Conservation (phyloP, 2,888 invertebrate genomes). For the Steinernema carpocapsae region DNA sequence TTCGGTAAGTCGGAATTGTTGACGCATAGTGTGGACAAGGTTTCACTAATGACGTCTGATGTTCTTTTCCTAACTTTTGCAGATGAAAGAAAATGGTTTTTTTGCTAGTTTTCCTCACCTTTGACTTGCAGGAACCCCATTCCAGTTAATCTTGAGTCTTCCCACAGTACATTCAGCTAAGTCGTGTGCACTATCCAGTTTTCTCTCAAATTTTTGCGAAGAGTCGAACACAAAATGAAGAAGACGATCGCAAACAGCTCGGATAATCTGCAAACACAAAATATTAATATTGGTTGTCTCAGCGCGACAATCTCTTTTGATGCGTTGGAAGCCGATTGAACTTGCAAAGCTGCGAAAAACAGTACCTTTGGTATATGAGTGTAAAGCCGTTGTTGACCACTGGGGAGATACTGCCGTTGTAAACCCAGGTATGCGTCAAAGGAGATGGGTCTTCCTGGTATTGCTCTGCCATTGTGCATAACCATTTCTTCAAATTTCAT, state of each 20-base stretch:
- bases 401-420: conserved; percentile 80
- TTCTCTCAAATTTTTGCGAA: conserved; percentile 10
- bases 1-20: background rate
- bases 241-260: conserved; percentile 25
- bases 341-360: background rate
- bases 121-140: background rate
- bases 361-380: conserved; percentile 80
- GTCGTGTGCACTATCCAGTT: conserved; percentile 18
- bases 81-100: background rate
- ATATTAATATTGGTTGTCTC: background rate
- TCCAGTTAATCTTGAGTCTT: background rate
- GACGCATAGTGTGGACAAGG: background rate
- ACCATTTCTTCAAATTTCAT: conserved; percentile 83
- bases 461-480: conserved; percentile 75
- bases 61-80: background rate
- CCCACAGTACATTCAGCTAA: conserved; percentile 1
- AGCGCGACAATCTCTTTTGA: background rate
- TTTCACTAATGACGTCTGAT: background rate
- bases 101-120: background rate
- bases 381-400: conserved; percentile 80
- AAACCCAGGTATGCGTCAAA: conserved; percentile 74
- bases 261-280: conserved; percentile 25
- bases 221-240: conserved; percentile 16
- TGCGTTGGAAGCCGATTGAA: background rate
- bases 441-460: conserved; percentile 75